Evolutionary conservation across 2,113 vertebrate species (phyloP).

Genomic region (Neogobius melanostomus): DNA sequence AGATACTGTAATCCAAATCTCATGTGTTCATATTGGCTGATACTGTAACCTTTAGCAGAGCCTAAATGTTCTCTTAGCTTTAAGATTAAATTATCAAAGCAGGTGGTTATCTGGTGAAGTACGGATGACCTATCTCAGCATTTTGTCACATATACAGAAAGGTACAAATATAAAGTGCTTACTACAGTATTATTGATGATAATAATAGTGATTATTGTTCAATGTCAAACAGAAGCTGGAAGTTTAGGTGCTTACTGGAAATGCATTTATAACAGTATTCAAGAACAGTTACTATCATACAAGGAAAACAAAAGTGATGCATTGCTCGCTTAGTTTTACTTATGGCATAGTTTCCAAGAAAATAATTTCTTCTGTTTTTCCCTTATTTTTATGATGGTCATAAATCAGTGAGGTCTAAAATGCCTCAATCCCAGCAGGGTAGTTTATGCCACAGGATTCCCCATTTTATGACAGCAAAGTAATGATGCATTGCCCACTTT

Average conservation of each 20-base stretch:
- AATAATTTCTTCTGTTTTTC: background rate
- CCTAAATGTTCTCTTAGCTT: background rate
- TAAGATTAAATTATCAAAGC: background rate
- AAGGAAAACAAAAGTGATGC: background rate
- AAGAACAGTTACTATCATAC: too few relatives aligned
- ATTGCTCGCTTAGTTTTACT: background rate
- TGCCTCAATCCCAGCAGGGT: too few relatives aligned
- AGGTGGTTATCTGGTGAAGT: background rate
- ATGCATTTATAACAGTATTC: too few relatives aligned
- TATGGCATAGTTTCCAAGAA: background rate
- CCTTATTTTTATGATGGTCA: background rate
- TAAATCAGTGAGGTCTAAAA: background rate
- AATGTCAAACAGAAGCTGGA: too few relatives aligned
- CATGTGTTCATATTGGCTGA: conserved; percentile 25
- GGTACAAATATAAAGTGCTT: too few relatives aligned
- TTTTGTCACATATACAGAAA: too few relatives aligned
- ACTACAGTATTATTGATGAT: too few relatives aligned
- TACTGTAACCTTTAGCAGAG: conserved; percentile 35
- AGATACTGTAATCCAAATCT: conserved; percentile 39
- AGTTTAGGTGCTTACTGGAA: too few relatives aligned
- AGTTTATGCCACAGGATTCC: background rate
- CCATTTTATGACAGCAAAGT: conserved; percentile 4
- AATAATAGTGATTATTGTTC: too few relatives aligned
- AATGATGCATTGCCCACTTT: conserved; percentile 15
- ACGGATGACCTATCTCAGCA: background rate